Conservation (phyloP, 2,888 invertebrate genomes). For the Andricus curvator region DNA sequence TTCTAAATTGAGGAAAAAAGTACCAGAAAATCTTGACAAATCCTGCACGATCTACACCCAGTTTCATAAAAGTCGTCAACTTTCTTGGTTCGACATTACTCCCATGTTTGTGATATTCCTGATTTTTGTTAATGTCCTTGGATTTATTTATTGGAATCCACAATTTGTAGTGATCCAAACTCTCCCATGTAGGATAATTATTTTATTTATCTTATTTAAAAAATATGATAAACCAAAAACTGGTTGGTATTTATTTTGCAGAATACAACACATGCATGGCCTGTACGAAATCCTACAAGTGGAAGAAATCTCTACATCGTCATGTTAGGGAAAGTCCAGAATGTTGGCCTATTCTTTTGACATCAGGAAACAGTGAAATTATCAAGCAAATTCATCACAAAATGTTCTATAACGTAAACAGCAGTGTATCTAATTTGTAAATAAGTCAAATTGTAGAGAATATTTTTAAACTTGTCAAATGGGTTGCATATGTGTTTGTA, state of each 20-base stretch:
- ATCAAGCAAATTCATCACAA: conserved; percentile 74
- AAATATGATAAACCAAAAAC: neutral
- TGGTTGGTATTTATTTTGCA: conserved; percentile 17
- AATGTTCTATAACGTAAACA: conserved; percentile 69
- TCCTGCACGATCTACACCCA: too few relatives aligned
- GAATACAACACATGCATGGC: conserved; percentile 66
- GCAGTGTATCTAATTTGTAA: conserved; percentile 29
- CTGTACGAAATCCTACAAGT: conserved; percentile 76
- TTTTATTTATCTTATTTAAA: neutral
- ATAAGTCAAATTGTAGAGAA: neutral
- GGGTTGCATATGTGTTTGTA: conserved; percentile 13
- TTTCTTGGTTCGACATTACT: neutral
- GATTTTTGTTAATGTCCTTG: neutral
- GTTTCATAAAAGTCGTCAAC: neutral
- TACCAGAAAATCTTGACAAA: too few relatives aligned
- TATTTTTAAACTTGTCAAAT: neutral
- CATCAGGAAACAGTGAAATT: conserved; percentile 71
- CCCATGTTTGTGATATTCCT: neutral
- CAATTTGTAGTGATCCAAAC: neutral
- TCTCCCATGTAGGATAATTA: neutral
- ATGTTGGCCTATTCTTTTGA: conserved; percentile 74
- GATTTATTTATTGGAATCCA: neutral
- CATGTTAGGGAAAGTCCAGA: conserved; percentile 74
- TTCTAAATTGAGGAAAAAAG: too few relatives aligned
- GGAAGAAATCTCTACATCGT: conserved; percentile 75